Evolutionary conservation across 2,797 vertebrate species (phyloP), one percentile per base, ranked within the genome.

Genomic region (Sebastes hopkinsi): DNA sequence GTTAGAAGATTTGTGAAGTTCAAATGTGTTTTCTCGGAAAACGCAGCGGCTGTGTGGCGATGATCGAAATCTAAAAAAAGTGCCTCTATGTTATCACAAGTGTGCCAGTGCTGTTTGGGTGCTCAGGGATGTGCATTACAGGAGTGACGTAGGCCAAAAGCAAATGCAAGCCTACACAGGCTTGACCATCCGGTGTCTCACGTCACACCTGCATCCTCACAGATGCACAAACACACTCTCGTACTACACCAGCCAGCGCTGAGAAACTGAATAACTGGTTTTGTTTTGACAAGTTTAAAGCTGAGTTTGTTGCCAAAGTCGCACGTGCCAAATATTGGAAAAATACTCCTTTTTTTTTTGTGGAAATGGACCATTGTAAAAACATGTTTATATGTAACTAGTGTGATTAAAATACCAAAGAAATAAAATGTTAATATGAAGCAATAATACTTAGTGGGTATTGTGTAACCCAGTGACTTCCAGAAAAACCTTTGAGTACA

Each of bases 381-480:
- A 86, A 82, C 67, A 76, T 92, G 90, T 94, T 80, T 69, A 92
- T 90, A 93, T 92, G 91, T 93, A 91, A 92, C 83, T 84, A 88
- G 64, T 91, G 88, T 88, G 78, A 69, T n/a, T n/a, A 84, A 80
- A 64, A 62, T 83, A 59, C 89, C 88, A 93, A 94, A 93, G 87
- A 91, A 94, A 94, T 94, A 92, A 94, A 94, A 69, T 82, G 54
- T 86, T 85, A 77, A 82, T 88, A 77, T 82, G 67, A 72, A 72
- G 20, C 13, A 78, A 64, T 16, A 3, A 9, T 30, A n/a, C 20
- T 9, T 52, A 62, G 56, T 67, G 22, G 30, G 9, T 79, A 4
- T 75, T 84, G 25, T 83, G 25, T 82, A 38, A 4, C 5, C 11
- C 3, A 23, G 38, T 54, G 27, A 62, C 3, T 4, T 67, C 32